phyloP scores from a whole-genome alignment of 1,140 invertebrate genomes.

The Lordiphosa clarofinis region DNA sequence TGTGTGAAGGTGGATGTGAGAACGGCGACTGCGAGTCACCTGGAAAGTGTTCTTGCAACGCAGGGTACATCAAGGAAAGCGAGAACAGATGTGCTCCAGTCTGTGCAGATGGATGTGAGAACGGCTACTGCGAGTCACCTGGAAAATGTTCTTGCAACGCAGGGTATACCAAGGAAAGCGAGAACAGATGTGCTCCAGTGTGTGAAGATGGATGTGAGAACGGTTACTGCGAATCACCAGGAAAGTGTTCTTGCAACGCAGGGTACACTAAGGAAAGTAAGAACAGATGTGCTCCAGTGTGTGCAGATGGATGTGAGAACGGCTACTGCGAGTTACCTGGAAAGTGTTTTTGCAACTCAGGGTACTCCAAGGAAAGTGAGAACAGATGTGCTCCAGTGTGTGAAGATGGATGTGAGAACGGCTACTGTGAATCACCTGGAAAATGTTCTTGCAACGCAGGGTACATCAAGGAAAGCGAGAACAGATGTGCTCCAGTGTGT shows the following conservation, averaged over 20 bases:
- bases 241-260: constrained; percentile 3
- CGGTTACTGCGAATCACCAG: constrained; percentile 9
- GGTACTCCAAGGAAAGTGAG: not conserved
- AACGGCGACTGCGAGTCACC: constrained; percentile 18
- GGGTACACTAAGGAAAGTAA: constrained; percentile 1
- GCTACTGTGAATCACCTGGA: constrained; percentile 8
- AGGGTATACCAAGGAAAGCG: constrained; percentile 1
- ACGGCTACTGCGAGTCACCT: constrained; percentile 11
- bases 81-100: constrained; percentile 14
- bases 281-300: constrained; percentile 13
- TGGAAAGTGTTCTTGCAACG: constrained; percentile 5
- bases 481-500: constrained; percentile 5
- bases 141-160: constrained; percentile 12
- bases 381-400: constrained; percentile 17
- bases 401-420: constrained; percentile 14
- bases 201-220: constrained; percentile 14
- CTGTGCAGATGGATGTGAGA: constrained; percentile 10
- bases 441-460: not conserved
- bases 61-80: constrained; percentile 3
- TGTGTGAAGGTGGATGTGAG: not conserved
- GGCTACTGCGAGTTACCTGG: constrained; percentile 22
- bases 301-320: constrained; percentile 19
- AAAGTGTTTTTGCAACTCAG: constrained; percentile 13
- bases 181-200: constrained; percentile 11
- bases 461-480: constrained; percentile 7